Conservation (phyloP, 1,140 invertebrate genomes). For the Apis laboriosa region DNA sequence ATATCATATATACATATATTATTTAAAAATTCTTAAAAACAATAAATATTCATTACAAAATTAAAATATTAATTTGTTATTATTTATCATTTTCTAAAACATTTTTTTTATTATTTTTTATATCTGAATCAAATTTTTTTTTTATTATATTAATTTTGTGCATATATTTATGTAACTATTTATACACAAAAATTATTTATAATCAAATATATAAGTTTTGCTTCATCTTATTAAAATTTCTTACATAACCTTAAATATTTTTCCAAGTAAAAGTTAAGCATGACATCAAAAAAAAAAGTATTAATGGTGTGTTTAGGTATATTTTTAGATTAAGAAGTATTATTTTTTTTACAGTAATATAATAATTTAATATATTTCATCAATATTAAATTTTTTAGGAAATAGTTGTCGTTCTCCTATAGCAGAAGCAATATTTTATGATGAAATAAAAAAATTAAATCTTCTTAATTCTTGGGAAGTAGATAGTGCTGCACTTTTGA, state of each 20-base stretch:
- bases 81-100: neutral
- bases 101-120: neutral
- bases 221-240: neutral
- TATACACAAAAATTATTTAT: neutral
- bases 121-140: too few species aligned
- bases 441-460: conserved; percentile 85
- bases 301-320: conserved; percentile 82
- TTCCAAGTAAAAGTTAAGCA: conserved; percentile 15
- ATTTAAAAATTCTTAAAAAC: neutral
- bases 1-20: conserved; percentile 10
- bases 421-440: conserved; percentile 93
- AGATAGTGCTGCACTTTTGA: conserved; percentile 93
- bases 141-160: neutral
- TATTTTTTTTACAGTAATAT: neutral
- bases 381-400: conserved; percentile 77
- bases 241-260: conserved; percentile 33
- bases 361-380: neutral
- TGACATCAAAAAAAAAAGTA: conserved; percentile 74
- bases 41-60: conserved; percentile 21
- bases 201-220: conserved; percentile 10
- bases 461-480: conserved; percentile 87
- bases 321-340: neutral
- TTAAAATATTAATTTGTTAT: conserved; percentile 5
- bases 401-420: conserved; percentile 98
- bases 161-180: neutral